A percentile compares a stretch with the other conserved stretches of the same genome.
Evolutionary conservation across 2,888 invertebrate genomes (phyloP).

Genomic region (Nycteola revayana): DNA sequence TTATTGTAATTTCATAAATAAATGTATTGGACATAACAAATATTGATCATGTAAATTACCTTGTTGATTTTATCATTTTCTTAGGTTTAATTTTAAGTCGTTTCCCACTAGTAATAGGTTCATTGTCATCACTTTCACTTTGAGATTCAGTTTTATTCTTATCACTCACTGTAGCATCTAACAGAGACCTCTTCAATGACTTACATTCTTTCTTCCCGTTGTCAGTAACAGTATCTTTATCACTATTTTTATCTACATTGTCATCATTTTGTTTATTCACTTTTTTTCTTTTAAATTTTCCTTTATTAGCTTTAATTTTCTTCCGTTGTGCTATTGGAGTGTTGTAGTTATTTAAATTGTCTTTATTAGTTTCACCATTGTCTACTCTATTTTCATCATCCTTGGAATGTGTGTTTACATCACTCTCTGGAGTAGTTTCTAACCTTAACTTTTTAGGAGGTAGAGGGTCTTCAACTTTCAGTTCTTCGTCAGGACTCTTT

Average conservation of each 20-base stretch:
- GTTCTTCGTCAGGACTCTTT: constrained; percentile 53
- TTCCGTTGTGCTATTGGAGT: constrained; percentile 56
- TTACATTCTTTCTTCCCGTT: constrained; percentile 53
- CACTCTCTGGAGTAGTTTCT: constrained; percentile 64
- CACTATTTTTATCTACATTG: constrained; percentile 38
- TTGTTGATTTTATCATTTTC: constrained; percentile 63
- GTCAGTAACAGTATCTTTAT: constrained; percentile 42
- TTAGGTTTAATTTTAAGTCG: constrained; percentile 75
- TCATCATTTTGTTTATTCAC: constrained; percentile 30
- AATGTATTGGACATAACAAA: too few species aligned
- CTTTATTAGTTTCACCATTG: constrained; percentile 43
- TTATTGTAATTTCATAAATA: too few species aligned
- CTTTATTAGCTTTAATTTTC: constrained; percentile 70
- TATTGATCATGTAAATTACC: constrained; percentile 42
- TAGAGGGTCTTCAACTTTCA: constrained; percentile 59
- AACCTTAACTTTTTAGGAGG: constrained; percentile 70
- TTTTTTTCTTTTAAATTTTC: constrained; percentile 68
- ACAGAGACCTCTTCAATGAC: constrained; percentile 62
- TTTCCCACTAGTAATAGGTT: constrained; percentile 64
- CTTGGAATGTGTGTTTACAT: constrained; percentile 66
- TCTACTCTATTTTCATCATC: constrained; percentile 51
- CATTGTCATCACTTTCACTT: constrained; percentile 70
- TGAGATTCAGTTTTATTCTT: constrained; percentile 75
- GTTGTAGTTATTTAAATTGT: constrained; percentile 41
- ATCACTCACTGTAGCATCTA: constrained; percentile 62